These are phyloP conservation scores for Neotragus pygmaeus DNA, from an alignment of 2,113 vertebrate species.

Conservation along the genomic window DNA sequence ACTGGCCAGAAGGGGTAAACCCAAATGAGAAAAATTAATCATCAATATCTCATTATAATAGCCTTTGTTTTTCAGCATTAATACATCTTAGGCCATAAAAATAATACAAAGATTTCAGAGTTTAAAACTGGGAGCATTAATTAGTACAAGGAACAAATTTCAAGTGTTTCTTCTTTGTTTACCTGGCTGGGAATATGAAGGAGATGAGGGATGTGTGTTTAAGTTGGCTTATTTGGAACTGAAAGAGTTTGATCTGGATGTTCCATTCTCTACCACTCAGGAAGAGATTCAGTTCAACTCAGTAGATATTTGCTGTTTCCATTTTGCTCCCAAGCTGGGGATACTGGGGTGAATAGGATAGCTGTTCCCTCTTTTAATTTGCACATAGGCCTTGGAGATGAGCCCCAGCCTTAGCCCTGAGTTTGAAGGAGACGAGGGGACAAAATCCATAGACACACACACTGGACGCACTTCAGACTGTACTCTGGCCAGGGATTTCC, in stretches of 20 bases:
- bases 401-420: not conserved
- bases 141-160: not conserved
- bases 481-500: not conserved
- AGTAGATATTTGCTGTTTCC: not conserved
- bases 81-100: not conserved
- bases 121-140: not conserved
- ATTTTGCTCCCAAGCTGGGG: not conserved
- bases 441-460: not conserved
- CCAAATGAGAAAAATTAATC: not conserved
- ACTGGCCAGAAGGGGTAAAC: not conserved
- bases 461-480: not conserved
- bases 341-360: not conserved
- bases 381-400: not conserved
- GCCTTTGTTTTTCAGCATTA: not conserved
- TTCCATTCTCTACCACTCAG: not conserved
- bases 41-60: not conserved
- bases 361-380: not conserved
- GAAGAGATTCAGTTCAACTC: not conserved
- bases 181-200: not conserved
- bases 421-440: not conserved
- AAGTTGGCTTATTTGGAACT: not conserved
- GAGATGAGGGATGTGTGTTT: not conserved
- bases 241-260: not conserved
- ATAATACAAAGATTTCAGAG: not conserved
- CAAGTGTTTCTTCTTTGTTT: not conserved